Conservation (phyloP, 2,888 invertebrate genomes). For the Macaria notata region DNA sequence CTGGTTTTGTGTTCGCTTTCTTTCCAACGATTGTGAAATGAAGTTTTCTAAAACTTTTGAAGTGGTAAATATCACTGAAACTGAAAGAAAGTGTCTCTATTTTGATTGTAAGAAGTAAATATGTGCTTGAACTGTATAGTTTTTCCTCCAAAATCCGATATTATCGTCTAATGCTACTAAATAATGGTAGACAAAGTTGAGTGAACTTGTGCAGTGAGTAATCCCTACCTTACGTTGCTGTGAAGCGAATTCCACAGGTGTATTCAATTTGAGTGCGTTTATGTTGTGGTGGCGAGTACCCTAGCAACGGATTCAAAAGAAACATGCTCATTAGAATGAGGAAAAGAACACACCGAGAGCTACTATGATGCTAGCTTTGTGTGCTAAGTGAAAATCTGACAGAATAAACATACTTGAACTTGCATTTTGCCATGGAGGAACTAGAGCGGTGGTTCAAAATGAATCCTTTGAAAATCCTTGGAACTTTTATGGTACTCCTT, state of each 20-base stretch:
- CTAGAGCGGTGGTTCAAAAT: conserved; percentile 71
- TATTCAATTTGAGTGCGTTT: conserved; percentile 37
- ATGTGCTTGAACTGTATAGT: neutral
- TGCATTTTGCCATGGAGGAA: conserved; percentile 63
- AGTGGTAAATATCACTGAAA: conserved; percentile 27
- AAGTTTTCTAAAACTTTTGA: conserved; percentile 56
- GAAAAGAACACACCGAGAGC: neutral
- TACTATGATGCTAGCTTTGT: conserved; percentile 22
- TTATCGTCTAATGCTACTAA: conserved; percentile 23
- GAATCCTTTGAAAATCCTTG: conserved; percentile 52
- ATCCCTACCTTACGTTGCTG: conserved; percentile 53
- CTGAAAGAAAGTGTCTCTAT: conserved; percentile 7
- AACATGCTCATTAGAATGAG: conserved; percentile 10
- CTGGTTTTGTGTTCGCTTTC: conserved; percentile 13
- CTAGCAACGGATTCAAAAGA: conserved; percentile 64
- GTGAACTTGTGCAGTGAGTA: conserved; percentile 67
- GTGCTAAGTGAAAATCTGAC: conserved; percentile 15
- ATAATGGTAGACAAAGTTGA: conserved; percentile 64
- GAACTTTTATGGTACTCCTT: conserved; percentile 47
- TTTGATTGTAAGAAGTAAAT: conserved; percentile 3
- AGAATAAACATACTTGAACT: conserved; percentile 35
- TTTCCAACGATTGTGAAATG: conserved; percentile 52
- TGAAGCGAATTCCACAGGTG: conserved; percentile 73
- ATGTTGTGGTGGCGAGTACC: conserved; percentile 74
- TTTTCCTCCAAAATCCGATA: neutral